Percentiles rank a stretch among this genome's conserved stretches.
phyloP scores from a whole-genome alignment of 2,113 vertebrate genomes.

The Benitochromis conjunctus region DNA sequence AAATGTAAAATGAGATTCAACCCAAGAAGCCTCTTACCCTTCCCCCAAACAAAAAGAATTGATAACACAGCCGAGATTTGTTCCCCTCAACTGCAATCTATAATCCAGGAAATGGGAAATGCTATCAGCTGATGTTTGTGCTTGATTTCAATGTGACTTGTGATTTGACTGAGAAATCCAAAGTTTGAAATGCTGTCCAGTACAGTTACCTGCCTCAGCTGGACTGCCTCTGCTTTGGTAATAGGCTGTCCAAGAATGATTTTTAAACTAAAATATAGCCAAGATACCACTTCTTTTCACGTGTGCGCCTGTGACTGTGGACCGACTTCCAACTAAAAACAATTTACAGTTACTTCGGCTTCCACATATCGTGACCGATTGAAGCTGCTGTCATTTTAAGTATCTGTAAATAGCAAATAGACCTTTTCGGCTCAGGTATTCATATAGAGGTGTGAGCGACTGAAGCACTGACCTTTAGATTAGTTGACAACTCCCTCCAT shows the following conservation, averaged over 20 bases:
- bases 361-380: no score
- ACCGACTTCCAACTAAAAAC: not conserved
- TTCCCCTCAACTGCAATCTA: not conserved
- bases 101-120: not conserved
- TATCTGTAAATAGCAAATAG: not conserved
- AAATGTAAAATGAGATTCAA: not conserved
- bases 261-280: not conserved
- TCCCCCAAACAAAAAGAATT: not conserved
- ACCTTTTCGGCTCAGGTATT: not conserved
- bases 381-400: not conserved
- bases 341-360: not conserved
- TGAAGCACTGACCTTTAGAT: not conserved
- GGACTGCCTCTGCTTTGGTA: not conserved
- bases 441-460: not conserved
- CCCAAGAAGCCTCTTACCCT: not conserved
- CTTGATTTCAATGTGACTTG: not conserved
- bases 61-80: not conserved
- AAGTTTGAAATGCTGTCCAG: not conserved
- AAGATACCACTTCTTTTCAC: rapidly evolving
- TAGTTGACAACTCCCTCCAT: not conserved
- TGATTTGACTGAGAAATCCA: not conserved
- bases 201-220: rapidly evolving
- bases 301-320: rapidly evolving
- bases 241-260: not conserved
- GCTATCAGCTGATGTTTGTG: not conserved